Base-by-base conservation (phyloP, 2,888 invertebrate genomes). In the Calliopum simillimum region DNA sequence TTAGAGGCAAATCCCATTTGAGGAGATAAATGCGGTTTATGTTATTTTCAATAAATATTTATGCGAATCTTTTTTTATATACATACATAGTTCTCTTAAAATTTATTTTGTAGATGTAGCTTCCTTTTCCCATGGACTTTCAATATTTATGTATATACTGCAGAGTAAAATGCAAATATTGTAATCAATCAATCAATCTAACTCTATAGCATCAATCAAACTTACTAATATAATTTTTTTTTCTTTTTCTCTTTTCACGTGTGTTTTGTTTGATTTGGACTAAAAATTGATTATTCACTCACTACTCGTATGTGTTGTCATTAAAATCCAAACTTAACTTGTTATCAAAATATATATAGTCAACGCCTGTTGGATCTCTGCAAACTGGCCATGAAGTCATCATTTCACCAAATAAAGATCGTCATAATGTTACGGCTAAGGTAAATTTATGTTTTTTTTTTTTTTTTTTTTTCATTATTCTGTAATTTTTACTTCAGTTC, bases 341-440 rank as follows among this genome's bases (percentile, higher is more conserved):
- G 46, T 72, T 65, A 72, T 69, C 55, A 68, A 71, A n/a, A 68
- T 72, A 72, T 62, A 71, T 65, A 25, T 91, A 96, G 96, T 95
- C 95, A 77, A 96, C 96, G 76, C 96, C 96, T 73, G 95, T 96
- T 84, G 95, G 95, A 83, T 96, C 96, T 64, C 89, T 96, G 83
- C 95, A 95, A 88, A 95, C 96, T 78, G 94, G 93, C 80, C 96
- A 96, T 86, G 96, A 97, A 88, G 92, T 94, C 78, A 92, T 96
- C 78, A 92, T 94, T 79, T 96, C 96, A 80, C 96, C 96, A 77
- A 95, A 94, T 87, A 91, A 95, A 83, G 96, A 95, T 86, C 90
- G 94, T 86, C 93, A 94, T 88, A 91, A 91, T 81, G 89, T 92
- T 79, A 91, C 92, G 86, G 92, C 92, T 86, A 94, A 94, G 92